A percentile compares a stretch with the other conserved stretches of the same genome.
Evolutionary conservation across 1,140 invertebrate species (phyloP).

Genomic region (Camponotus floridanus): DNA sequence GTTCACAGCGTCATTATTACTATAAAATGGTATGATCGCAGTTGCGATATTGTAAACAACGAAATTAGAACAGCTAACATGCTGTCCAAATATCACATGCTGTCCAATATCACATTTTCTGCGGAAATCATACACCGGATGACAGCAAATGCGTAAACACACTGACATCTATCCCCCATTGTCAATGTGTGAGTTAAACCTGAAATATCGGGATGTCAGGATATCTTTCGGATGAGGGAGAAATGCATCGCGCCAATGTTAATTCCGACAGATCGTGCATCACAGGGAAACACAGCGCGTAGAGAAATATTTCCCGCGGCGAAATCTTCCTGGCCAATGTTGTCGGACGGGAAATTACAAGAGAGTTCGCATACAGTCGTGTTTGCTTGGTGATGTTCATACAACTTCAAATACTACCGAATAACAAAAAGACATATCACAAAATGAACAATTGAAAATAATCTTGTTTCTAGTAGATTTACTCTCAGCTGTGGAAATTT

Average conservation of each 20-base stretch:
- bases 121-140: slow-evolving; percentile 27
- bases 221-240: slow-evolving; percentile 46
- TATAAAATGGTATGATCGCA: background rate
- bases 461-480: background rate
- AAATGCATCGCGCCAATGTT: slow-evolving; percentile 46
- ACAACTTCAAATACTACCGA: slow-evolving; percentile 3
- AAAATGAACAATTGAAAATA: background rate
- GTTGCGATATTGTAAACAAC: slow-evolving; percentile 5
- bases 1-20: background rate
- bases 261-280: slow-evolving; percentile 57
- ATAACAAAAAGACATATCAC: background rate
- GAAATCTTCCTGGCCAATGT: slow-evolving; percentile 35
- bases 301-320: slow-evolving; percentile 39
- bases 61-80: slow-evolving; percentile 1
- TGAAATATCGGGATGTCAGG: slow-evolving; percentile 62
- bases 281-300: slow-evolving; percentile 16
- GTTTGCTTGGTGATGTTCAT: slow-evolving; percentile 44
- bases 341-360: slow-evolving; percentile 45
- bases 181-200: slow-evolving; percentile 58
- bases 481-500: background rate
- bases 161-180: slow-evolving; percentile 1
- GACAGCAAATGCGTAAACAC: slow-evolving; percentile 43
- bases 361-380: background rate
- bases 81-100: slow-evolving; percentile 11
- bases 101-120: background rate